Evolutionary conservation across 2,888 invertebrate genomes (phyloP).

Genomic region (Agrotis segetum): DNA sequence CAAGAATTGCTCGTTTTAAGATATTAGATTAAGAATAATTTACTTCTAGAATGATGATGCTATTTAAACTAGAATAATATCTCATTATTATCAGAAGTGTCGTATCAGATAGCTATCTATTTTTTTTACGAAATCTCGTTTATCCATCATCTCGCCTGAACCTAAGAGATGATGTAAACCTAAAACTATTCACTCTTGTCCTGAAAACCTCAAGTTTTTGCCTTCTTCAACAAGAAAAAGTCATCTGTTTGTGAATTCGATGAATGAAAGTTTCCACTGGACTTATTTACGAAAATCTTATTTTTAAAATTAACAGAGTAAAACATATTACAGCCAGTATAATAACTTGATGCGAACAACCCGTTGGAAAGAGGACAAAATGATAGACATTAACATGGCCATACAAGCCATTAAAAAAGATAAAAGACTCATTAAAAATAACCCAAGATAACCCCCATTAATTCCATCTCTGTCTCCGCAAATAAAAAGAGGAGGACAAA

Average conservation of each 20-base stretch:
- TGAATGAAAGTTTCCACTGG: background rate
- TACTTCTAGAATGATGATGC: background rate
- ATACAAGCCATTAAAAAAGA: constrained; percentile 37
- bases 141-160: no score
- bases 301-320: background rate
- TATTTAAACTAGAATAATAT: background rate
- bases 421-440: constrained; percentile 41
- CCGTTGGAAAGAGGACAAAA: constrained; percentile 20
- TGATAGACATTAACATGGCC: constrained; percentile 37
- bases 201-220: background rate
- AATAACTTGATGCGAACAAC: constrained; percentile 2
- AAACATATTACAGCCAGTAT: constrained; percentile 4
- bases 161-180: no score
- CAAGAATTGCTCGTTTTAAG: no score
- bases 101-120: background rate
- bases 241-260: background rate
- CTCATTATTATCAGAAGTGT: background rate
- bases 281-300: background rate
- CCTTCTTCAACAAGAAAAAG: background rate
- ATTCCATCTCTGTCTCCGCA: constrained; percentile 21
- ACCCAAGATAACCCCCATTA: constrained; percentile 40
- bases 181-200: no score
- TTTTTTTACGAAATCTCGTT: no score
- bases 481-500: constrained; percentile 16
- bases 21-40: background rate